Evolutionary conservation across 2,113 vertebrate species (phyloP), one percentile per base, ranked within the genome.

Genomic region (Vicugna pacos): DNA sequence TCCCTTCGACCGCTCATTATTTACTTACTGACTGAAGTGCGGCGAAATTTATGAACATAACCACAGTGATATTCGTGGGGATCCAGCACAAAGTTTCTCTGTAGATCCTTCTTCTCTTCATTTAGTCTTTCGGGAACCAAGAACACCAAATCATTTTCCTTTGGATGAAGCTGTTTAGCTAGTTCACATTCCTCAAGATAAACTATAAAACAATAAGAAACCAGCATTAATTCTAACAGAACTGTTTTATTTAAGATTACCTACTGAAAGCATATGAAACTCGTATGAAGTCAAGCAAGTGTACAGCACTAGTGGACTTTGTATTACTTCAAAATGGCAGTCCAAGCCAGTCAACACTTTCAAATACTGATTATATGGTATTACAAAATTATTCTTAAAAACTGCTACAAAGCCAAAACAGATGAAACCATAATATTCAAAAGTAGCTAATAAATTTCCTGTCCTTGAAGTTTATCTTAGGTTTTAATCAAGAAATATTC

Each of bases 81-180:
- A 19, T 91, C 32, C 2, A 90, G 85, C 30, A 32, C 0, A 17
- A 79, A 35, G 0, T 28, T 69, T 64, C 98, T 98, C 72, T 98
- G 98, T 3, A 30, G 19, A 14, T 97, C 98, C 0, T 79, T 20
- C 17, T 97, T 97, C 56, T 95, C 89, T 70, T 82, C 93, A 24
- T 17, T 94, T 35, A 30, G 11, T 72, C 92, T 97, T 67, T 98
- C 98, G 6, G 97, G 98, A 52, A 98, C 96, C 92, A 99, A 88
- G 95, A 99, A 98, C 8, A 99, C 98, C 76, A 99, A 94, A 67
- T 99, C 99, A 7, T 99, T 99, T 52, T 99, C 99, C 96, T 99
- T 99, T 0, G 99, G 99, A 52, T 99, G 98, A 58, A 98, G 97
- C 69, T 99, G 99, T 38, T 70, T 98, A 1, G 84, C 89, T 80